Evolutionary conservation across 1,140 invertebrate species (phyloP).

Genomic region (Drosophila serrata): DNA sequence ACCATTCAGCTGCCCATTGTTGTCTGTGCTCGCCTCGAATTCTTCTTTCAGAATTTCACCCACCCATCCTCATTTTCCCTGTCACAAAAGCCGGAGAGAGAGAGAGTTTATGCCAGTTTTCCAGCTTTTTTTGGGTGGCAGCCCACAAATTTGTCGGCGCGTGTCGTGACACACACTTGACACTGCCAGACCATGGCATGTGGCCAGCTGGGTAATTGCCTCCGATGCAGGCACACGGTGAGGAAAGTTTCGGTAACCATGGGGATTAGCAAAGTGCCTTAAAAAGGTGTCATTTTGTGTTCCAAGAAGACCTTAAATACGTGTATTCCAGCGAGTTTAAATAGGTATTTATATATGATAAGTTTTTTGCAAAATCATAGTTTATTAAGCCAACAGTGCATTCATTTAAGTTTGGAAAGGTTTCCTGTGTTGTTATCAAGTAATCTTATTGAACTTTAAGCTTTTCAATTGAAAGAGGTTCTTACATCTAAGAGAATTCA

Average conservation of each 20-base stretch:
- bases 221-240: constrained; percentile 38
- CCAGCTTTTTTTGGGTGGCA: constrained; percentile 34
- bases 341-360: too few relatives aligned
- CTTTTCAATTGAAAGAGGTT: too few relatives aligned
- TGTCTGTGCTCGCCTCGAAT: constrained; percentile 11
- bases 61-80: constrained; percentile 10
- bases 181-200: constrained; percentile 33
- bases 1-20: constrained; percentile 51
- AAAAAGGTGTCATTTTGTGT: background rate
- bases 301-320: background rate
- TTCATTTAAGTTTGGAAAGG: too few relatives aligned
- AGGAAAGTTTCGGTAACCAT: background rate
- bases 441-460: too few relatives aligned
- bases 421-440: too few relatives aligned
- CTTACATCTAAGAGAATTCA: too few relatives aligned
- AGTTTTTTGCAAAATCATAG: too few relatives aligned
- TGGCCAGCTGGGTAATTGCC: constrained; percentile 49
- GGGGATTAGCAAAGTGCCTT: background rate
- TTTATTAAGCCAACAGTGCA: too few relatives aligned
- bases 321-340: background rate
- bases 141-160: constrained; percentile 58
- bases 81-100: constrained; percentile 22
- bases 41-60: background rate
- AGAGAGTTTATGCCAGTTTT: constrained; percentile 48
- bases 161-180: constrained; percentile 56